phyloP scores from a whole-genome alignment of 2,113 vertebrate species.

The Theristicus caerulescens region DNA sequence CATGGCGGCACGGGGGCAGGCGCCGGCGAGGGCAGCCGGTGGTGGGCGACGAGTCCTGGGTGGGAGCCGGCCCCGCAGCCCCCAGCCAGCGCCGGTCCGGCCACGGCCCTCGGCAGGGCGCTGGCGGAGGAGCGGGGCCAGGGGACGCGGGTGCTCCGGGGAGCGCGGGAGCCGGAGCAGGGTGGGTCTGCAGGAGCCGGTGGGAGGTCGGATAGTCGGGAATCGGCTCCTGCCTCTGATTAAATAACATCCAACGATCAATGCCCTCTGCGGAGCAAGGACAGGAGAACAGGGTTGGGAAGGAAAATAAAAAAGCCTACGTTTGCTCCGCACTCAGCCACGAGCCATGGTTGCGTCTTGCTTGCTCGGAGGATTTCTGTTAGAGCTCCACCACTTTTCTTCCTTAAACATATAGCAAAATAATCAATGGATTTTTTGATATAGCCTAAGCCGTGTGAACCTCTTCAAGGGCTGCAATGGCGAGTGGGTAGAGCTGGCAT shows the following conservation, averaged over 20 bases:
- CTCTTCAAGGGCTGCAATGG: neutral
- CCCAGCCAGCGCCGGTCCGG: too few relatives aligned
- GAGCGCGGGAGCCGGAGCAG: neutral
- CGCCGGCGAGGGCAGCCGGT: too few relatives aligned
- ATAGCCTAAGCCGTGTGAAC: constrained; percentile 4
- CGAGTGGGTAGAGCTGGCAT: constrained; percentile 5
- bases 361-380: constrained; percentile 52
- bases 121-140: neutral
- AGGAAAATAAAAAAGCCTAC: neutral
- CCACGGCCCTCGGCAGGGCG: neutral
- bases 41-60: too few relatives aligned
- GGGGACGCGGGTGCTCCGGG: neutral
- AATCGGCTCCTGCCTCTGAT: neutral
- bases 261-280: neutral
- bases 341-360: neutral
- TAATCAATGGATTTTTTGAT: constrained; percentile 65
- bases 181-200: neutral
- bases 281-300: neutral
- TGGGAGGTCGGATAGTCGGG: neutral
- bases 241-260: neutral
- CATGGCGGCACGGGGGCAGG: neutral
- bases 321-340: neutral
- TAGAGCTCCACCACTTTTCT: constrained; percentile 56
- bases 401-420: constrained; percentile 67
- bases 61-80: too few relatives aligned